These are phyloP conservation scores for Cisticola juncidis DNA, from an alignment of 2,113 vertebrate species.

Conservation along the genomic window DNA sequence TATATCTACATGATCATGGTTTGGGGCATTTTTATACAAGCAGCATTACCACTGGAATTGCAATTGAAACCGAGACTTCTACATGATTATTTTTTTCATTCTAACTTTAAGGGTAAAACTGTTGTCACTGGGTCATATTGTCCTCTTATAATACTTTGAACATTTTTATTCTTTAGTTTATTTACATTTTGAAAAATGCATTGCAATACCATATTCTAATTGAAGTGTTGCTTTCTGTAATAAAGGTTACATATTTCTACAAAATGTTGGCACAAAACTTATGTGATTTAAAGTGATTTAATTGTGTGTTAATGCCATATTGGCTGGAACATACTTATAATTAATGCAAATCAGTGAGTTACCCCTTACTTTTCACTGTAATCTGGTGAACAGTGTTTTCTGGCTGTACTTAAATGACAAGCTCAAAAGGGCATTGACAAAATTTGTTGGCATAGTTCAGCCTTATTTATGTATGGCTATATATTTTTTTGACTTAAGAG, in stretches of 20 bases:
- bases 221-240: neutral
- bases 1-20: neutral
- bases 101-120: neutral
- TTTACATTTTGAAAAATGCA: neutral
- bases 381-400: neutral
- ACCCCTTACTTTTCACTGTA: neutral
- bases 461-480: neutral
- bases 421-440: neutral
- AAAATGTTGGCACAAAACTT: neutral
- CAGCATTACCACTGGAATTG: accelerated
- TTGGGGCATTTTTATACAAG: neutral
- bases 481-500: neutral
- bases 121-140: neutral
- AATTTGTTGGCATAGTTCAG: neutral
- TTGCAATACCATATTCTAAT: neutral
- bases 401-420: neutral
- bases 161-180: neutral
- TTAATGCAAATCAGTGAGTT: neutral
- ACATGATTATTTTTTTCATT: neutral
- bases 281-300: neutral
- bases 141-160: neutral
- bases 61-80: neutral
- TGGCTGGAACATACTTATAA: neutral
- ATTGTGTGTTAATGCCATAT: neutral
- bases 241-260: neutral